Base-by-base conservation (phyloP, 2,797 vertebrate species). In the Malurus splendens region DNA sequence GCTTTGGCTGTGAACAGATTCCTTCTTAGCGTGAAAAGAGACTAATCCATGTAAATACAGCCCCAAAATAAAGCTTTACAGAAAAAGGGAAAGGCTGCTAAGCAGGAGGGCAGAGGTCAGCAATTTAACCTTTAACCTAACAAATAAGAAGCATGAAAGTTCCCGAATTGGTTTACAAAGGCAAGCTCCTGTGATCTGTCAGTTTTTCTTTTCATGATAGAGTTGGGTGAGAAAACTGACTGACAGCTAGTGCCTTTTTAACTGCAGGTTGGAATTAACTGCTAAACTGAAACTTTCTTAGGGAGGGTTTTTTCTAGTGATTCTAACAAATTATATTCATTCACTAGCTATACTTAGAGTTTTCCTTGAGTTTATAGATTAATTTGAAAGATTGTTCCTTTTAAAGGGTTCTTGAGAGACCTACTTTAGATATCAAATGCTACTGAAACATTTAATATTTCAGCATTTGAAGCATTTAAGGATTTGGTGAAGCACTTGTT, bases 51-150 rank as follows among this genome's bases (percentile, higher is more conserved):
- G 99, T 99, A 99, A 99, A 99, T 99, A 99, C 98, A 98, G 98
- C 97, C 98, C 98, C 96, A 97, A 98, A 98, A 98, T 98, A 98
- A 98, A 98, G 98, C 98, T 98, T 98, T 98, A 98, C 98, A 98
- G 97, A 97, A 98, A 98, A 97, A 98, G 98, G 98, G 97, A 97
- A 97, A 98, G 97, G 96, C 96, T 93, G 96, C 97, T 97, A 97
- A 97, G 97, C 96, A 97, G 96, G 97, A 97, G 97, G 97, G 96
- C 95, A 97, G 97, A 98, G 99, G 98, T 98, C 98, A 99, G 98
- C 99, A 99, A 99, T 99, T 99, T 99, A 99, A 99, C 99, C 99
- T 99, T 98, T 99, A 98, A 99, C 99, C 99, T 98, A 98, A 99
- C 99, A 99, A 99, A 99, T 99, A 99, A 99, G 98, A 98, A 98